phyloP scores from a whole-genome alignment of 2,888 invertebrate genomes.

The Craniophora ligustri region DNA sequence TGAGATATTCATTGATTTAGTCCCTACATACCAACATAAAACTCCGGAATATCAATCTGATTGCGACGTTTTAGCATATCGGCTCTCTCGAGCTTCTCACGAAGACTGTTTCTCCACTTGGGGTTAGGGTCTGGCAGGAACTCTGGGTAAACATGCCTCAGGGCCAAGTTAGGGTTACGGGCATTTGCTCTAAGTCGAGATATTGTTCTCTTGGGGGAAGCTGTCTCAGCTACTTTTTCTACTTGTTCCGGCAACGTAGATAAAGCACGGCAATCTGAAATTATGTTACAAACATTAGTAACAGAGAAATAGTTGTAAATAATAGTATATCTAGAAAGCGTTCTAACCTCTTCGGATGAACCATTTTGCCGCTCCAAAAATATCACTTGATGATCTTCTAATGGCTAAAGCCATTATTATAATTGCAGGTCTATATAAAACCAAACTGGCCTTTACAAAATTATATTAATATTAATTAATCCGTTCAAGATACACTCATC shows the following conservation, averaged over 20 bases:
- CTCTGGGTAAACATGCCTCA: conserved; percentile 95
- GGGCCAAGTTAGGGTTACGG: conserved; percentile 82
- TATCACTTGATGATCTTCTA: conserved; percentile 64
- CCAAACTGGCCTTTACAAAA: background rate
- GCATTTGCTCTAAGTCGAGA: conserved; percentile 58
- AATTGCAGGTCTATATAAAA: background rate
- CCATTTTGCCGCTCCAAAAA: conserved; percentile 74
- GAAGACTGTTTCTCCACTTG: conserved; percentile 92
- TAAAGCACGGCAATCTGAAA: conserved; percentile 72
- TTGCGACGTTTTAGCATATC: conserved; percentile 97
- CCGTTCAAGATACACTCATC: too few relatives aligned
- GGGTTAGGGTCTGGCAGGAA: conserved; percentile 96
- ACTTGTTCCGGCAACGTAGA: conserved; percentile 73
- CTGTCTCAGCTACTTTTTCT: conserved; percentile 38
- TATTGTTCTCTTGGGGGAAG: conserved; percentile 7
- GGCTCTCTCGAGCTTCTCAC: conserved; percentile 96
- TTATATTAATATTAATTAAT: conserved; percentile 3
- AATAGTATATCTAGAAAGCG: background rate
- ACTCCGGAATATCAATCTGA: conserved; percentile 97
- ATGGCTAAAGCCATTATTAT: conserved; percentile 72
- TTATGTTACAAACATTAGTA: background rate
- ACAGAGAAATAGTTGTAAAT: background rate
- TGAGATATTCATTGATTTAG: too few relatives aligned
- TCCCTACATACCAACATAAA: conserved; percentile 95
- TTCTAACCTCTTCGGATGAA: conserved; percentile 79